Percentiles rank a stretch among this genome's conserved stretches.
phyloP scores from a whole-genome alignment of 1,140 invertebrate species.

The Tribolium madens region DNA sequence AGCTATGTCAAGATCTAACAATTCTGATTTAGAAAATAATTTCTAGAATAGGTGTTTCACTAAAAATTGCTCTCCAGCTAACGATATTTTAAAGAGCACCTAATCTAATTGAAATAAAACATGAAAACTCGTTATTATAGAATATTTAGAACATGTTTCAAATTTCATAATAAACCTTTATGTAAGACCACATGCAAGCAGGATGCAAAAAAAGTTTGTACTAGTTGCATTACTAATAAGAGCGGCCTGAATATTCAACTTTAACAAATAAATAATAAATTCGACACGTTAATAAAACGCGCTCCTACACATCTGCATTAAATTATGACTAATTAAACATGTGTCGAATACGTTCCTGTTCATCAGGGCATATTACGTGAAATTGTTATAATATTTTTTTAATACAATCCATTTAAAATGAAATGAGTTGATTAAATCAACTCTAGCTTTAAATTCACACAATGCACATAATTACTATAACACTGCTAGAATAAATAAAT shows the following conservation, averaged over 20 bases:
- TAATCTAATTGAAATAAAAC: slow-evolving; percentile 15
- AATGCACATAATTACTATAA: background rate
- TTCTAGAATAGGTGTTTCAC: no score
- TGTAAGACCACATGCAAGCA: no score
- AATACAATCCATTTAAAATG: background rate
- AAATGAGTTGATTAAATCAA: background rate
- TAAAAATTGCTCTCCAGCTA: background rate
- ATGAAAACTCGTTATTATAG: background rate
- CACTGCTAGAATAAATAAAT: background rate
- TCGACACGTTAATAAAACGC: background rate
- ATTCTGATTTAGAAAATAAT: no score
- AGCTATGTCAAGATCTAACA: no score
- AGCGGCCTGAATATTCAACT: background rate
- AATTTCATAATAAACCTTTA: background rate
- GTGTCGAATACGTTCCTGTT: background rate
- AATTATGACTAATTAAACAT: background rate
- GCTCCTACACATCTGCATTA: background rate
- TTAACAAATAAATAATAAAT: background rate
- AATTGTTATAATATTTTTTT: background rate
- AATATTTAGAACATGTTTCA: background rate
- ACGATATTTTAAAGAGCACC: slow-evolving; percentile 15
- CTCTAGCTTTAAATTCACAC: no score
- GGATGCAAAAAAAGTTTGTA: no score
- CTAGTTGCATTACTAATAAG: background rate
- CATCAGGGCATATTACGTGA: background rate